These are phyloP conservation scores for Aradophagus sp. DNA, from an alignment of 1,140 invertebrate species.

Conservation along the genomic window DNA sequence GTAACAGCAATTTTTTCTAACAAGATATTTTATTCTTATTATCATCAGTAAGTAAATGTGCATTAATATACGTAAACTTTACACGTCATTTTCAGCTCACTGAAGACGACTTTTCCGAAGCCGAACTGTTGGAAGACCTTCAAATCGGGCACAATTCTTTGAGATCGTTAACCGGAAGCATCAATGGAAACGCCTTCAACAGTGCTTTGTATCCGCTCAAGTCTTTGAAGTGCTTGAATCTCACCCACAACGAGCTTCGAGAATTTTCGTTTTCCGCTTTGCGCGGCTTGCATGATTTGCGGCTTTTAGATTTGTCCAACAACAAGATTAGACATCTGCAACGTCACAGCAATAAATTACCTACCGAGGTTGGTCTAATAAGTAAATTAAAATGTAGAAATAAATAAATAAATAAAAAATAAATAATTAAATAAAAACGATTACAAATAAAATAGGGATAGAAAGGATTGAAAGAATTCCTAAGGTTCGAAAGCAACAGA, in stretches of 20 bases:
- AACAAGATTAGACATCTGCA: conserved; percentile 82
- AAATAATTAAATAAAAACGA: no score
- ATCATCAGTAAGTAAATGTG: no score
- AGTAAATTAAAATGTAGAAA: no score
- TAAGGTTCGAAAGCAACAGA: no score
- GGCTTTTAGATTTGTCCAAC: conserved; percentile 82
- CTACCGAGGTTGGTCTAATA: conserved; percentile 80
- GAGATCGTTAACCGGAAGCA: conserved; percentile 74
- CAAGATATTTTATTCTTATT: no score
- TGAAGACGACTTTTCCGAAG: conserved; percentile 83
- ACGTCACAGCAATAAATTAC: conserved; percentile 70
- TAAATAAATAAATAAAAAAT: no score
- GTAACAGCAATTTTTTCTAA: no score
- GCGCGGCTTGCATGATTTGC: conserved; percentile 80
- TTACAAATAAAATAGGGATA: no score
- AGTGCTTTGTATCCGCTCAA: conserved; percentile 82
- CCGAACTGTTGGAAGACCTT: conserved; percentile 79
- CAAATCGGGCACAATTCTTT: conserved; percentile 83
- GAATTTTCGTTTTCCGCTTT: conserved; percentile 87
- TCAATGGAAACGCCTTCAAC: conserved; percentile 73
- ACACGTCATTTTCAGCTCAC: conserved; percentile 74
- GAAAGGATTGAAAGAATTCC: no score
- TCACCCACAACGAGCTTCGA: conserved; percentile 83
- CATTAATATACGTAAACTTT: no score
- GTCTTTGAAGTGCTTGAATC: conserved; percentile 80